Evolutionary conservation across 2,113 vertebrate genomes (phyloP), one percentile per base, ranked within the genome.

Genomic region (Brienomyrus brachyistius): DNA sequence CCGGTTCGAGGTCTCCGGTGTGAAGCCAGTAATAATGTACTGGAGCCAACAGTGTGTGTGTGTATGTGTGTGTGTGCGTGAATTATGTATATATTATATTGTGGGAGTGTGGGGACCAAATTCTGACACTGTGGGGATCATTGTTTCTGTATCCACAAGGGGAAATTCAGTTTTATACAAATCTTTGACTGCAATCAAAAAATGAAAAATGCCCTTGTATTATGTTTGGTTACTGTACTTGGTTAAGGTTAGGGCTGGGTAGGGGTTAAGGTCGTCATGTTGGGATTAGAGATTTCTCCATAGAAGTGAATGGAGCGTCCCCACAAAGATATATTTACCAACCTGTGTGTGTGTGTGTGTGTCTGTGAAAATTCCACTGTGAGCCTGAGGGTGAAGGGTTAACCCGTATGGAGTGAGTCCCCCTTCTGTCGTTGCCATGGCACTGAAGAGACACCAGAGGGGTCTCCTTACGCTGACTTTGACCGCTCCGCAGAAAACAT

Each of bases 341-440:
- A 21, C 54, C 19, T 50, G 21, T 27, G 10, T 86, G 48, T 45
- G 82, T 59, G 45, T 31, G 13, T 86, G 48, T 66, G n/a, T 66
- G 9, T 27, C 23, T 66, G 15, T 62, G 11, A n/a, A n/a, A 43
- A 66, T 50, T 47, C 47, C 9, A 27, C 23, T 15, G n/a, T 45
- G 56, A 88, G 40, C 56, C 45, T 48, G 87, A 48, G 27, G 47
- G 45, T 56, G 21, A 88, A 88, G n/a, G n/a, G 62, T 88, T 88
- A 88, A 88, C 40, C n/a, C 23, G 5, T 74, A 7, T 88, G 56
- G 23, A 74, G 13, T 19, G 59, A 88, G 59, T 15, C 35, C 23
- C 87, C 27, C 27, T 88, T 50, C 35, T 6, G 35, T 43, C 23
- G 87, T 88, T 88, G 87, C 87, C 62, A 88, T 88, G 87, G 62